A percentile compares a stretch with the other conserved stretches of the same genome.
Conservation (phyloP, 1,140 invertebrate species). For the Calosoma granatense region DNA sequence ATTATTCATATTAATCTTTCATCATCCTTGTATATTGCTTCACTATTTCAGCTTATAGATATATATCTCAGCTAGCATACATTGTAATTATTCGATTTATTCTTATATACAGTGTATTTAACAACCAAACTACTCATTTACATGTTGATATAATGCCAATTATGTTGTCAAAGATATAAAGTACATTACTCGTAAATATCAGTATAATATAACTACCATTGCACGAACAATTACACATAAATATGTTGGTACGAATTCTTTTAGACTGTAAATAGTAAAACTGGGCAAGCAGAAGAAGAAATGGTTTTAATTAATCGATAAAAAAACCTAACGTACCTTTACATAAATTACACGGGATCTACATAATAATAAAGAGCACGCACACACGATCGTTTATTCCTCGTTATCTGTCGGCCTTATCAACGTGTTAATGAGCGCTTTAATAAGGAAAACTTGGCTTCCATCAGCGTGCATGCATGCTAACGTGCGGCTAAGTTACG, state of each 20-base stretch:
- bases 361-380: not conserved
- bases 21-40: not conserved
- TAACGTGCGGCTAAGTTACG: no score
- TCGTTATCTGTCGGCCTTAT: not conserved
- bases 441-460: not conserved
- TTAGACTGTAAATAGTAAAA: not conserved
- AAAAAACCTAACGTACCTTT: not conserved
- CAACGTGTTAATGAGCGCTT: not conserved
- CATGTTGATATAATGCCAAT: not conserved
- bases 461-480: no score
- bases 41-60: not conserved
- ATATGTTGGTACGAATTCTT: no score
- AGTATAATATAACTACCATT: no score
- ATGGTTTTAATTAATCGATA: not conserved
- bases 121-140: not conserved
- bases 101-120: not conserved
- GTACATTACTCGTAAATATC: no score
- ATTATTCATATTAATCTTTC: no score
- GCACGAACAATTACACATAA: no score
- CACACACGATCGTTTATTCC: not conserved
- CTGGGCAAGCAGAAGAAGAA: not conserved
- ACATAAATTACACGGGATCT: not conserved
- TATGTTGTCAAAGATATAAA: not conserved
- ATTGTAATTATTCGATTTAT: not conserved
- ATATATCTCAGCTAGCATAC: not conserved